Conservation (phyloP, 2,113 vertebrate genomes). For the Tachysurus fulvidraco region DNA sequence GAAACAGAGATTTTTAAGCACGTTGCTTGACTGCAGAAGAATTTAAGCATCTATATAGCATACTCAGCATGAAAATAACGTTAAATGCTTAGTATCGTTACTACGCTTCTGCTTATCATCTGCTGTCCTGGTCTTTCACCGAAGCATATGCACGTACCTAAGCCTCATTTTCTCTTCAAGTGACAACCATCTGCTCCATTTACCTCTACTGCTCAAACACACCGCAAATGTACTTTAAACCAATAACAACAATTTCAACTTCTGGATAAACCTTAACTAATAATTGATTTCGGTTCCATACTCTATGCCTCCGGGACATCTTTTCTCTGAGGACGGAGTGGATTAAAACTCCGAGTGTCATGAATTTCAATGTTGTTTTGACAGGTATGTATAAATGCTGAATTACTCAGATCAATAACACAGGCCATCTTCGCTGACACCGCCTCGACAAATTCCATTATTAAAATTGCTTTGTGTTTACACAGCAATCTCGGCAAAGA, state of each 20-base stretch:
- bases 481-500: slow-evolving; percentile 43
- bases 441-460: slow-evolving; percentile 60
- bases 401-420: slow-evolving; percentile 61
- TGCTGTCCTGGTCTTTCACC: not conserved
- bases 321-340: slow-evolving; percentile 24
- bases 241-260: slow-evolving; percentile 21
- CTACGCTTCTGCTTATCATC: not conserved
- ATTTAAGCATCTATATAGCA: not conserved
- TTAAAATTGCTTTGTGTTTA: slow-evolving; percentile 55
- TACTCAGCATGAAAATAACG: slow-evolving; percentile 3
- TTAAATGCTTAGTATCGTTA: not conserved
- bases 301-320: slow-evolving; percentile 19
- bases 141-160: not conserved
- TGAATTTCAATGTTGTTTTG: slow-evolving; percentile 63
- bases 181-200: slow-evolving; percentile 16
- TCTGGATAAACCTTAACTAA: slow-evolving; percentile 14
- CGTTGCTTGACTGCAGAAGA: not conserved
- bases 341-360: slow-evolving; percentile 52
- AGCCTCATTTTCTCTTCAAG: slow-evolving; percentile 35
- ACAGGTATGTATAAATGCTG: slow-evolving; percentile 57
- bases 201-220: not conserved
- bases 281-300: slow-evolving; percentile 41
- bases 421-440: slow-evolving; percentile 52
- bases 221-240: not conserved
- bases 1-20: not conserved